Evolutionary conservation across 64 coral and sea anemone genomes (phyloP), one percentile per base, ranked within the genome.

Genomic region (Pocillopora verrucosa): DNA sequence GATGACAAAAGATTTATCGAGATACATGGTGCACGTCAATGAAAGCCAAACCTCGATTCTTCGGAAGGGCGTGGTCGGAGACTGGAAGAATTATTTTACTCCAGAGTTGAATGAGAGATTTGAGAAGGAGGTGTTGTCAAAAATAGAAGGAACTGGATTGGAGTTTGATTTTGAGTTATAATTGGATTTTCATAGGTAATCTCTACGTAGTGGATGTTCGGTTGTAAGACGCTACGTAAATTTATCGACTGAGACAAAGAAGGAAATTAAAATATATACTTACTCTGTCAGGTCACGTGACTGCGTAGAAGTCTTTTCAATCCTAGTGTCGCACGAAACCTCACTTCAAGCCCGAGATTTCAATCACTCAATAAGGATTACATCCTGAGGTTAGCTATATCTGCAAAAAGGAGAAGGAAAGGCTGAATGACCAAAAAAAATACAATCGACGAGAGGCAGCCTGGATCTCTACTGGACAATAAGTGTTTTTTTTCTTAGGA

Each of bases 11-110:
- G 57, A 78, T 78, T 5, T 45, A n/a, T 5, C 67, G 19, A 78
- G 38, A n/a, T 78, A 24, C 45, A 9, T 13, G 13, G 13, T 78
- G 10, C 14, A 4, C 9, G 19, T 14, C 34, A 19, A 78, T 57
- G 45, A 19, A 7, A 24, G 30, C 30, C 15, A 9, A 9, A 2
- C 24, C 3, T 9, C 0, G 1, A 14, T 82, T 4, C 79, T 82
- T 35, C 79, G 79, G 60, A 82, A 82, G 59, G 79, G 79, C 59
- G 79, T 64, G 30, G 79, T 82, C 9, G 79, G 79, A 5, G 79
- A 82, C 26, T 77, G 75, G 75, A 59, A 79, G 57, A 79, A 79
- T 79, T 60, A 79, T 22, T 79, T 79, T 24, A 34, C 79, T 36
- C 34, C 79, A 64, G 79, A 82, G 26, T 16, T 34, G 60, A 65